Conservation (phyloP, 2,888 invertebrate genomes). For the Ischnus inquisitorius region DNA sequence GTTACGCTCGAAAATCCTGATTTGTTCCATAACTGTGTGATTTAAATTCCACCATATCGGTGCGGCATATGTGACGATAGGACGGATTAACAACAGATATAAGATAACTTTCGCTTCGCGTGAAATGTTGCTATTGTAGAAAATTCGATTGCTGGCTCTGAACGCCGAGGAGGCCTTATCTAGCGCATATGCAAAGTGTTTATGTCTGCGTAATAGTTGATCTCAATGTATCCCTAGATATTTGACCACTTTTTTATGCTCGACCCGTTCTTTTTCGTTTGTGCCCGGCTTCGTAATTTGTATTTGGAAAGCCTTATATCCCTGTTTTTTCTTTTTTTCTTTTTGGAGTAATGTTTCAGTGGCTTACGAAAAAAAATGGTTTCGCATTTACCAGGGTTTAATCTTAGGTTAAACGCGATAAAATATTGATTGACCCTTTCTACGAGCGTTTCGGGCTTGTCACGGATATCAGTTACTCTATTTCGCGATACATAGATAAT, state of each 20-base stretch:
- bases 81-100: conserved; percentile 44
- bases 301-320: conserved; percentile 48
- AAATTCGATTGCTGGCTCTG: neutral
- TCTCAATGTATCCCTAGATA: conserved; percentile 49
- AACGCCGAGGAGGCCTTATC: conserved; percentile 29
- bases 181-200: too few species aligned
- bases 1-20: conserved; percentile 55
- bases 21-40: conserved; percentile 47
- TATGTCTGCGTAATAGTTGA: too few species aligned
- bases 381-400: conserved; percentile 60
- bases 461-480: neutral
- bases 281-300: conserved; percentile 16
- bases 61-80: conserved; percentile 42
- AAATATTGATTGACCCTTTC: conserved; percentile 51
- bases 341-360: neutral
- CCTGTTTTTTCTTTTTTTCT: neutral
- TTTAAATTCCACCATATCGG: conserved; percentile 47
- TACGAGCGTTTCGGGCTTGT: too few species aligned
- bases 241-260: conserved; percentile 33
- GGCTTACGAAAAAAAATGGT: conserved; percentile 59
- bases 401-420: conserved; percentile 44
- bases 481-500: neutral
- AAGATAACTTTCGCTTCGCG: conserved; percentile 20
- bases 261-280: neutral
- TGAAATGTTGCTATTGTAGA: conserved; percentile 8